phyloP scores from a whole-genome alignment of 2,797 vertebrate genomes.

The Hapalemur alaotrensis region DNA sequence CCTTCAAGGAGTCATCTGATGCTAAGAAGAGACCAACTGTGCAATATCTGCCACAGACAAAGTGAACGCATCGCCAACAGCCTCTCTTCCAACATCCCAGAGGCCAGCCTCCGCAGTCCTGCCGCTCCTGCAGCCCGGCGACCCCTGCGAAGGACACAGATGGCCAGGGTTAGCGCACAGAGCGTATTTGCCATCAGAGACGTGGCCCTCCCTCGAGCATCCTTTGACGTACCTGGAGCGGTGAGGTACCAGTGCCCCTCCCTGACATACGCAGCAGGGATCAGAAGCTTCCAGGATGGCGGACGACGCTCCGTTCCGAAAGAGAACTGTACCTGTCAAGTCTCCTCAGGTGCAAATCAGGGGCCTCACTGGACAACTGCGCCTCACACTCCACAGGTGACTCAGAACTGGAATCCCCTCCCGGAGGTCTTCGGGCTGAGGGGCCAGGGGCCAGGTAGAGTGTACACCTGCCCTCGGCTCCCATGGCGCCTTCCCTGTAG shows the following conservation, averaged over 20 bases:
- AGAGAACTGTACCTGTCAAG: not conserved
- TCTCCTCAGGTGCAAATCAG: not conserved
- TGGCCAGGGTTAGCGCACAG: accelerated
- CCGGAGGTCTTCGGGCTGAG: not conserved
- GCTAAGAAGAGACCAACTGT: not conserved
- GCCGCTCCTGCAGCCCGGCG: accelerated
- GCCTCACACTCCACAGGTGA: accelerated
- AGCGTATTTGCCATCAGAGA: accelerated
- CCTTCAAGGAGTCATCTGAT: not conserved
- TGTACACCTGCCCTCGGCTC: not conserved
- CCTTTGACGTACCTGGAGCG: not conserved
- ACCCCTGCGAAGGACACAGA: not conserved
- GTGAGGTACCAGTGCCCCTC: accelerated
- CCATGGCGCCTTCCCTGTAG: not conserved
- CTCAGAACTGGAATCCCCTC: not conserved
- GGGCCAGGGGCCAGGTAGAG: not conserved
- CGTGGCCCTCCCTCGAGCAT: accelerated
- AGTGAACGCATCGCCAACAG: not conserved
- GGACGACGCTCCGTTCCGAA: accelerated
- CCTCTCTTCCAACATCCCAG: not conserved
- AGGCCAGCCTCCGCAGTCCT: accelerated
- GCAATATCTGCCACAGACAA: not conserved
- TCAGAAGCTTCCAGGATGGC: not conserved
- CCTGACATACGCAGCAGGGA: accelerated
- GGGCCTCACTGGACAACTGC: accelerated